phyloP scores from a whole-genome alignment of 2,797 vertebrate species.

The Ciconia nigra region DNA sequence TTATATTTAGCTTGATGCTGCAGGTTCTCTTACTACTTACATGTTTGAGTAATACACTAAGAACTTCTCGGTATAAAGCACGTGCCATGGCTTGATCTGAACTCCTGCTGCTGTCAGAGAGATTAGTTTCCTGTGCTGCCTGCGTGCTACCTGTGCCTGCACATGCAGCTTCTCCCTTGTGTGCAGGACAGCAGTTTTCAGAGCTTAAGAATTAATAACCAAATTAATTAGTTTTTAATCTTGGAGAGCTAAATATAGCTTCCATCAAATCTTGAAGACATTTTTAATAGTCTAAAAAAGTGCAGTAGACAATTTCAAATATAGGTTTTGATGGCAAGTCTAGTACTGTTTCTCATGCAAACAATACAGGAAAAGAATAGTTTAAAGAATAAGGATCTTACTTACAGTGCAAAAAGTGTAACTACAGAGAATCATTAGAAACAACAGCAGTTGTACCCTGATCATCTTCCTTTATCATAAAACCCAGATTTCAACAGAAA shows the following conservation, averaged over 20 bases:
- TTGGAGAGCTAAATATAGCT: constrained; percentile 31
- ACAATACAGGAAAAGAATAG: background rate
- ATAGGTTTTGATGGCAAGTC: background rate
- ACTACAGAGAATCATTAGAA: background rate
- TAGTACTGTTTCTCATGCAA: background rate
- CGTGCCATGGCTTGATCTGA: background rate
- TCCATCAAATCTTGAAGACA: background rate
- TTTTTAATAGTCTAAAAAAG: background rate
- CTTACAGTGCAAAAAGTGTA: background rate
- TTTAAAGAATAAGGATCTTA: background rate
- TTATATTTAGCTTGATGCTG: background rate
- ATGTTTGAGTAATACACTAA: background rate
- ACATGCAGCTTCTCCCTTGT: background rate
- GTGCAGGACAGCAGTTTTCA: background rate
- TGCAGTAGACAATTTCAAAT: background rate
- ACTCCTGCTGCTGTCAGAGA: background rate
- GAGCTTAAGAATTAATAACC: constrained; percentile 25
- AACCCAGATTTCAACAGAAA: background rate
- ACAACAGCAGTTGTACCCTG: background rate
- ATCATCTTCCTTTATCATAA: background rate
- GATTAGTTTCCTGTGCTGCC: background rate
- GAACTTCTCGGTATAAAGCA: background rate
- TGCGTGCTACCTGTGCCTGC: background rate
- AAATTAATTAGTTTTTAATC: constrained; percentile 46
- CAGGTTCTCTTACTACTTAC: background rate